Conservation (phyloP, 2,113 vertebrate genomes). For the Clarias batrachus region DNA sequence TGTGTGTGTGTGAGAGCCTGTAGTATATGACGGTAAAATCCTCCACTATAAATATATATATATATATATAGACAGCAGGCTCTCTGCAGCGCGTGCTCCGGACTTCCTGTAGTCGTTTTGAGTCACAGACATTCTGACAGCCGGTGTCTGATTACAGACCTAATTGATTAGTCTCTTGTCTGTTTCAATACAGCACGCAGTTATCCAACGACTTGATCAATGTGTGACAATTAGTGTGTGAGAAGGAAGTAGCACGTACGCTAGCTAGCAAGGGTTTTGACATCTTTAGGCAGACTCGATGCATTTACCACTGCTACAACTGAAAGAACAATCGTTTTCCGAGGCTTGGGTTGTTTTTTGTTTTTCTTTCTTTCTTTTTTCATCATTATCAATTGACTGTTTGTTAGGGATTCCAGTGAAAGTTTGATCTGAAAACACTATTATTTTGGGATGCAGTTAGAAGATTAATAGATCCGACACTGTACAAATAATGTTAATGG, state of each 20-base stretch:
- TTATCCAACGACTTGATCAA: background rate
- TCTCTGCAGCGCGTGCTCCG: background rate
- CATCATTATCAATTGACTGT: too few species aligned
- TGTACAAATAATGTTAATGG: background rate
- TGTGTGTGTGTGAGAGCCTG: background rate
- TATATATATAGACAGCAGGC: background rate
- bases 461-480: too few species aligned
- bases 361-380: too few species aligned
- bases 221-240: background rate
- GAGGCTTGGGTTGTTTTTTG: too few species aligned
- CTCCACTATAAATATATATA: too few species aligned
- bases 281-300: background rate
- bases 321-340: background rate
- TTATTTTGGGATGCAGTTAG: too few species aligned
- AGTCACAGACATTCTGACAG: background rate
- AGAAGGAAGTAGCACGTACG: too few species aligned
- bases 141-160: background rate
- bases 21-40: background rate
- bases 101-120: too few species aligned
- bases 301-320: background rate
- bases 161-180: background rate
- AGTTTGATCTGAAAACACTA: too few species aligned
- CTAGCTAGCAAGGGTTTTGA: background rate
- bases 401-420: too few species aligned
- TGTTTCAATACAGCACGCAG: background rate